Percentiles rank a stretch among this genome's conserved stretches.
Evolutionary conservation across 2,888 invertebrate genomes (phyloP).

Genomic region (Tipula lateralis): DNA sequence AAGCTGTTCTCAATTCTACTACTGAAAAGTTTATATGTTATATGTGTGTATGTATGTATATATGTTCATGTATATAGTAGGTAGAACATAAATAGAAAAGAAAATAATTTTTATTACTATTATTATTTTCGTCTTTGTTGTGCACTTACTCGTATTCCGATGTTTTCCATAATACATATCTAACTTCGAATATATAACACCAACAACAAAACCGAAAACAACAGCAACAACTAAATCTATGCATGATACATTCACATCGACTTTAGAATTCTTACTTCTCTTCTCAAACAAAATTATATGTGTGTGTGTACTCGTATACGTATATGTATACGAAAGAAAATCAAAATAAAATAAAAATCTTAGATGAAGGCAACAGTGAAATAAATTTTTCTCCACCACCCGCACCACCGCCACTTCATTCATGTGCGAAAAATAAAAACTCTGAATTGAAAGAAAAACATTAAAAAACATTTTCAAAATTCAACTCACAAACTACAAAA

Average conservation of each 20-base stretch:
- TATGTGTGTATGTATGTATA: background rate
- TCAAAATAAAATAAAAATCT: slow-evolving; percentile 6
- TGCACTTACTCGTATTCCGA: background rate
- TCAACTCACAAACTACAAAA: slow-evolving; percentile 19
- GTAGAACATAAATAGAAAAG: background rate
- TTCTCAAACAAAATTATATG: background rate
- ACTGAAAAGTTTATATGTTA: background rate
- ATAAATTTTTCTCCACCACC: background rate
- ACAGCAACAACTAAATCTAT: background rate
- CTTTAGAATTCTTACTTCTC: background rate
- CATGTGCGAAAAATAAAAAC: slow-evolving; percentile 19
- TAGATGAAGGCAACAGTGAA: slow-evolving; percentile 19
- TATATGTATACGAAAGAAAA: background rate
- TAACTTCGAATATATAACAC: background rate
- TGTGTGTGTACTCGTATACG: background rate
- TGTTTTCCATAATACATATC: background rate
- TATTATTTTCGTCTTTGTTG: background rate
- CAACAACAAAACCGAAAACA: background rate
- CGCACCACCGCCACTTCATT: background rate
- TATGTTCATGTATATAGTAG: background rate
- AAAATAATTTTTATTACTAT: background rate
- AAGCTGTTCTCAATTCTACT: background rate
- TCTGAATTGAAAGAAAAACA: slow-evolving; percentile 24
- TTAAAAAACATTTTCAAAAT: slow-evolving; percentile 24
- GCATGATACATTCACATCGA: slow-evolving; percentile 13